Conservation (phyloP, 2,797 vertebrate genomes). For the Kryptopterus vitreolus region DNA sequence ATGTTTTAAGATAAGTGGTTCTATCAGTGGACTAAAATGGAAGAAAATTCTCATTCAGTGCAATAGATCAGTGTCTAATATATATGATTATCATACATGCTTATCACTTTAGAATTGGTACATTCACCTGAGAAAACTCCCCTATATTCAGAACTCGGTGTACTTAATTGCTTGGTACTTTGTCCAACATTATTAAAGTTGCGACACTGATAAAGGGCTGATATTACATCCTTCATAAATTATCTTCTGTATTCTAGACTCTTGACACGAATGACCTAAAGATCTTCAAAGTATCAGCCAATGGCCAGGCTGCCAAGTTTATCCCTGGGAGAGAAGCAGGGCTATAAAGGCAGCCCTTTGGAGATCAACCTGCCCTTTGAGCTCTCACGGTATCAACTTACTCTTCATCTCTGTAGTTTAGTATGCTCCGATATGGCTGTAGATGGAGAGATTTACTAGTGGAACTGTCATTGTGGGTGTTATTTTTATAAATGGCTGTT, state of each 20-base stretch:
- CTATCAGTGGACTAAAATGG: background rate
- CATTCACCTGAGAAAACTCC: background rate
- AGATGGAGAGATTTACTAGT: background rate
- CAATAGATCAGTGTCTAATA: background rate
- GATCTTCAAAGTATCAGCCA: constrained; percentile 78
- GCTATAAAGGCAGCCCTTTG: constrained; percentile 86
- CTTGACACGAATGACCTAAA: constrained; percentile 88
- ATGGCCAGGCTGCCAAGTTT: constrained; percentile 82
- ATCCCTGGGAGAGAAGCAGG: constrained; percentile 80
- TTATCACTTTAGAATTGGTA: background rate
- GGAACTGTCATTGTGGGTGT: background rate
- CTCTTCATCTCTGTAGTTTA: background rate
- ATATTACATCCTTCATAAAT: constrained; percentile 8
- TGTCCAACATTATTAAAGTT: background rate
- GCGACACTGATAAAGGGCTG: background rate
- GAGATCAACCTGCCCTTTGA: constrained; percentile 85
- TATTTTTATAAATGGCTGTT: background rate
- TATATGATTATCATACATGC: too few species aligned
- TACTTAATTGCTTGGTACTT: background rate
- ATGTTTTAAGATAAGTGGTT: background rate
- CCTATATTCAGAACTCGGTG: background rate
- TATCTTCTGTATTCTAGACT: constrained; percentile 69
- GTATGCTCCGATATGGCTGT: background rate
- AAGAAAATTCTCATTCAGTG: background rate
- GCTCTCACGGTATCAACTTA: constrained; percentile 79